Conservation (phyloP, 2,888 invertebrate species). For the Patella depressa region DNA sequence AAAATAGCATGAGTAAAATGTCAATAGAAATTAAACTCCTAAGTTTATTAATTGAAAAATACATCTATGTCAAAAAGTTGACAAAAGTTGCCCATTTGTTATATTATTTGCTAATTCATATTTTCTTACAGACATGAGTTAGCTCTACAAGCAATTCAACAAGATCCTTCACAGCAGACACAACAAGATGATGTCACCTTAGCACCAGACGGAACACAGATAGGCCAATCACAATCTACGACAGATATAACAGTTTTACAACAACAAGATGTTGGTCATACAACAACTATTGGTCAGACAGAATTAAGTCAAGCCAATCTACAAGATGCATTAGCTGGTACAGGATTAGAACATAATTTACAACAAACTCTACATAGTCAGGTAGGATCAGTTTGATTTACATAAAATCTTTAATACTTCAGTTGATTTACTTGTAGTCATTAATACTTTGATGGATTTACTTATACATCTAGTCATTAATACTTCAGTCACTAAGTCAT, state of each 20-base stretch:
- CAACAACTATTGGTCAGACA: conserved; percentile 45
- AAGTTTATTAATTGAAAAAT: too few relatives aligned
- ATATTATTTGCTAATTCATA: background rate
- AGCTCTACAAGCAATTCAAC: conserved; percentile 67
- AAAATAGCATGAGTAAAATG: too few relatives aligned
- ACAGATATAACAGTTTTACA: conserved; percentile 41
- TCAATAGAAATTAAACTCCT: too few relatives aligned
- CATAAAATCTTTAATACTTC: too few relatives aligned
- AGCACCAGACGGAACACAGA: conserved; percentile 10
- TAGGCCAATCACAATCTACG: conserved; percentile 43
- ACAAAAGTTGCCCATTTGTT: too few relatives aligned
- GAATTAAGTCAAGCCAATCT: conserved; percentile 38
- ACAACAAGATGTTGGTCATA: conserved; percentile 47
- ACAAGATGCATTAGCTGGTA: conserved; percentile 45
- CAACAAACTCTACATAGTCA: conserved; percentile 65
- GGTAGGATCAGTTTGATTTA: conserved; percentile 38
- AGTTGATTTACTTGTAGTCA: too few relatives aligned
- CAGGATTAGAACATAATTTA: conserved; percentile 51
- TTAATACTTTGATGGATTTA: too few relatives aligned
- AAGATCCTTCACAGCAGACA: conserved; percentile 31
- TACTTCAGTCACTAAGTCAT: too few relatives aligned
- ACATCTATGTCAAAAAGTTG: too few relatives aligned
- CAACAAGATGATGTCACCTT: conserved; percentile 23
- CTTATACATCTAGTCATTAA: too few relatives aligned
- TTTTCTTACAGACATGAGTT: conserved; percentile 71